A percentile compares a stretch with the other conserved stretches of the same genome.
These are phyloP conservation scores for Drosophila dunni DNA, from an alignment of 1,140 invertebrate genomes.

Conservation along the genomic window DNA sequence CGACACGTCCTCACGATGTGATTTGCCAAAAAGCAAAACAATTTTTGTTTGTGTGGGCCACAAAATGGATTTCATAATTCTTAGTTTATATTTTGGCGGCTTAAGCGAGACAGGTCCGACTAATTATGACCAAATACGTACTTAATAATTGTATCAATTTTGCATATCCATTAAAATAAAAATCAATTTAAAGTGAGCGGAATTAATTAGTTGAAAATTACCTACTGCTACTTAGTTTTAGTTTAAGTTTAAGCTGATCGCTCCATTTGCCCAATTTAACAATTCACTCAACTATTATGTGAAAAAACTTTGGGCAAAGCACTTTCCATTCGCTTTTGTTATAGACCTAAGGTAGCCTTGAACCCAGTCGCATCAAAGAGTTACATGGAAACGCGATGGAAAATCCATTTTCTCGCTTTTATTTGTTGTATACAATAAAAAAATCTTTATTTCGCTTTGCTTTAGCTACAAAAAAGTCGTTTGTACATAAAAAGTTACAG, in stretches of 20 bases:
- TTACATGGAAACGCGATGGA: slow-evolving; percentile 26
- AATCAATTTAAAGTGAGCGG: slow-evolving; percentile 2
- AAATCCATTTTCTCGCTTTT: slow-evolving; percentile 9
- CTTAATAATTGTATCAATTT: slow-evolving; percentile 31
- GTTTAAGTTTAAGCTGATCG: background rate
- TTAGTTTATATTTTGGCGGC: slow-evolving; percentile 9
- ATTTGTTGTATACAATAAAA: slow-evolving; percentile 71
- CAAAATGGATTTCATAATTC: slow-evolving; percentile 45
- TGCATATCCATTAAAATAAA: background rate
- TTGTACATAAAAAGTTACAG: slow-evolving; percentile 74
- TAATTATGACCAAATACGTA: slow-evolving; percentile 66
- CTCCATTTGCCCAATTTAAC: slow-evolving; percentile 5
- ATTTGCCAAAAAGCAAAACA: background rate
- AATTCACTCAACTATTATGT: slow-evolving; percentile 18
- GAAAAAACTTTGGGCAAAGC: slow-evolving; percentile 26
- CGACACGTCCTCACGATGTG: slow-evolving; percentile 59
- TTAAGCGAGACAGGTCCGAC: slow-evolving; percentile 38
- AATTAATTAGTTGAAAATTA: slow-evolving; percentile 1
- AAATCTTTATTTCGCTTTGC: slow-evolving; percentile 67
- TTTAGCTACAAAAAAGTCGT: slow-evolving; percentile 70
- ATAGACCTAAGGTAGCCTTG: slow-evolving; percentile 25
- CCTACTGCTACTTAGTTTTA: too few species aligned
- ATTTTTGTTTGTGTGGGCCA: slow-evolving; percentile 17
- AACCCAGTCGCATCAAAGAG: slow-evolving; percentile 13
- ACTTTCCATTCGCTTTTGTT: slow-evolving; percentile 24